These are phyloP conservation scores for Polypterus bichir DNA, from an alignment of 2,113 vertebrate genomes.

Conservation along the genomic window DNA sequence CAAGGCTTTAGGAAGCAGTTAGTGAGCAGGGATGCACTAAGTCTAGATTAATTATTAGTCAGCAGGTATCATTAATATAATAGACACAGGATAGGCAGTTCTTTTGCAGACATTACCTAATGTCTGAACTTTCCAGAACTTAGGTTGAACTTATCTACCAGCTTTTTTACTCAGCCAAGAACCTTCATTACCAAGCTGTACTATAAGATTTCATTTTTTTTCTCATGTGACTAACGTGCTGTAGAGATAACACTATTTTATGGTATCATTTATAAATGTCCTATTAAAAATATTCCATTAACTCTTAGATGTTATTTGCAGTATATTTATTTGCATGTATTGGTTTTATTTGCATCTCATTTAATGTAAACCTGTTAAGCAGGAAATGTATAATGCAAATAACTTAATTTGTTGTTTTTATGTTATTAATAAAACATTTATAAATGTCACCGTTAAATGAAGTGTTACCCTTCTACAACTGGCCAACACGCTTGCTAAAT, in stretches of 20 bases:
- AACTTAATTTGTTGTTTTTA: conserved; percentile 34
- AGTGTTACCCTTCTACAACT: conserved; percentile 60
- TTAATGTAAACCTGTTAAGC: conserved; percentile 6
- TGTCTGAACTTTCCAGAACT: conserved; percentile 39
- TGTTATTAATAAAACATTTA: conserved; percentile 24
- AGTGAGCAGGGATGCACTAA: conserved; percentile 22
- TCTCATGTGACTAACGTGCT: too few relatives aligned
- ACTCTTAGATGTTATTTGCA: conserved; percentile 29
- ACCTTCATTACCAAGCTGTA: too few relatives aligned
- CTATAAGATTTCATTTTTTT: too few relatives aligned
- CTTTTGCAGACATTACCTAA: conserved; percentile 54
- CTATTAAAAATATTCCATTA: conserved; percentile 30
- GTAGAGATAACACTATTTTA: conserved; percentile 65
- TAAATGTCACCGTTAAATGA: conserved; percentile 57
- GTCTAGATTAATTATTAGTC: conserved; percentile 33
- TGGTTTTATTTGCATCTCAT: background rate
- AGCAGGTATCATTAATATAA: conserved; percentile 31
- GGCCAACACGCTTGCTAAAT: conserved; percentile 56
- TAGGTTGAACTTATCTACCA: too few relatives aligned
- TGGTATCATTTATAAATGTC: conserved; percentile 42
- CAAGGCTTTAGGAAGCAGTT: conserved; percentile 25
- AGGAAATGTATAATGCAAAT: conserved; percentile 6
- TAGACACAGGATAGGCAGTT: conserved; percentile 22
- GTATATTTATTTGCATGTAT: conserved; percentile 11
- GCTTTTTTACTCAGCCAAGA: too few relatives aligned